These are phyloP conservation scores for Rhingia campestris DNA, from an alignment of 2,888 invertebrate genomes.

Conservation along the genomic window DNA sequence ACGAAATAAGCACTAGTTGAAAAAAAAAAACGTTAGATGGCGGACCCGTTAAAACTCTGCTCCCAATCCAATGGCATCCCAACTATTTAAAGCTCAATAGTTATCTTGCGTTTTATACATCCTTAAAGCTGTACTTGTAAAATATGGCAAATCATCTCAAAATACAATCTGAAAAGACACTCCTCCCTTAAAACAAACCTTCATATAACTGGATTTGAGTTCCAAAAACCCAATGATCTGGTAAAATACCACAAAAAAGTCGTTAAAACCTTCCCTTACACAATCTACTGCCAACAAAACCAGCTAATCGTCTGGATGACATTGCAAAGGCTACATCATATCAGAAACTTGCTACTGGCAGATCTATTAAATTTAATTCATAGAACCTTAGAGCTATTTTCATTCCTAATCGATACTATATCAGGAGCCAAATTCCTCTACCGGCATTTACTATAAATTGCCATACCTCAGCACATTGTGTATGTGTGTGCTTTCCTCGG, in stretches of 20 bases:
- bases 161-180: no score
- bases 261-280: not conserved
- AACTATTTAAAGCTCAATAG: no score
- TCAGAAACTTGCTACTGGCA: constrained; percentile 26
- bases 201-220: not conserved
- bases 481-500: constrained; percentile 35
- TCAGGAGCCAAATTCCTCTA: constrained; percentile 34
- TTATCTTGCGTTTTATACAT: no score
- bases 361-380: constrained; percentile 43
- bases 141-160: no score
- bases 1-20: no score
- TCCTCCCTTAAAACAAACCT: no score
- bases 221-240: not conserved
- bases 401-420: constrained; percentile 53
- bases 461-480: not conserved
- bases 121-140: no score
- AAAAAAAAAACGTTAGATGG: no score
- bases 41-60: no score
- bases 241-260: not conserved
- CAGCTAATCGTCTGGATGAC: not conserved
- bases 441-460: constrained; percentile 51
- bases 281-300: not conserved
- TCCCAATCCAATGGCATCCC: no score
- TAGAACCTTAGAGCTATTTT: constrained; percentile 44
- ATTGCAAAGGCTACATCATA: not conserved